phyloP scores from a whole-genome alignment of 2,797 vertebrate species.

The Trachops cirrhosus region DNA sequence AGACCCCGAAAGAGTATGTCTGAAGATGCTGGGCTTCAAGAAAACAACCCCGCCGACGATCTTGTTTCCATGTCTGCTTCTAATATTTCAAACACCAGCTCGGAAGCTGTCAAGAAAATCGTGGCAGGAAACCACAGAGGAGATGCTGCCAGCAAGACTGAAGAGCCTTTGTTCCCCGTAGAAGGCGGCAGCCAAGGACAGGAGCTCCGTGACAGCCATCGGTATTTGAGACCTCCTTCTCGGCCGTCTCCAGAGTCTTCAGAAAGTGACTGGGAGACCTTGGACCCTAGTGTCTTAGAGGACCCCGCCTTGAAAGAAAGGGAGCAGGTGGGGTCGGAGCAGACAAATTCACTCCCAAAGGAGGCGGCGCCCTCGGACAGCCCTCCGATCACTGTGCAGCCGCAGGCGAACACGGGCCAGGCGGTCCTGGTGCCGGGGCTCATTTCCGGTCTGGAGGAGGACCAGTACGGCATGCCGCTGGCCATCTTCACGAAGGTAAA shows the following conservation, averaged over 20 bases:
- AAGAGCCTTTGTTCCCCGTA: slow-evolving; percentile 45
- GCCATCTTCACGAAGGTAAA: slow-evolving; percentile 97
- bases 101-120: slow-evolving; percentile 67
- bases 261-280: slow-evolving; percentile 97
- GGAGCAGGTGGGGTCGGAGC: slow-evolving; percentile 62
- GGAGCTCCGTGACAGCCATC: slow-evolving; percentile 63
- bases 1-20: slow-evolving; percentile 90
- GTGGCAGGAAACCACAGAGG: slow-evolving; percentile 31
- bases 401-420: slow-evolving; percentile 87
- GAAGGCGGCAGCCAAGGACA: slow-evolving; percentile 69
- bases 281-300: slow-evolving; percentile 92
- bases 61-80: slow-evolving; percentile 84
- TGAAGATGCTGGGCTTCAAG: slow-evolving; percentile 84
- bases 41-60: slow-evolving; percentile 80
- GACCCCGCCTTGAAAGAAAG: slow-evolving; percentile 80
- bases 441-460: slow-evolving; percentile 94
- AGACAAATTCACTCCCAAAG: slow-evolving; percentile 77
- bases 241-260: slow-evolving; percentile 89
- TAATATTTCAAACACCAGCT: slow-evolving; percentile 70
- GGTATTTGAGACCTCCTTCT: slow-evolving; percentile 86
- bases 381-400: slow-evolving; percentile 94
- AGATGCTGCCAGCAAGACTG: slow-evolving; percentile 54
- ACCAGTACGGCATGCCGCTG: slow-evolving; percentile 93
- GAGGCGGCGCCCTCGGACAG: slow-evolving; percentile 75
- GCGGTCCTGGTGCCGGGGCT: slow-evolving; percentile 86